A percentile compares a stretch with the other conserved stretches of the same genome.
Evolutionary conservation across 1,140 invertebrate species (phyloP).

Genomic region (Bathynomus jamesi): DNA sequence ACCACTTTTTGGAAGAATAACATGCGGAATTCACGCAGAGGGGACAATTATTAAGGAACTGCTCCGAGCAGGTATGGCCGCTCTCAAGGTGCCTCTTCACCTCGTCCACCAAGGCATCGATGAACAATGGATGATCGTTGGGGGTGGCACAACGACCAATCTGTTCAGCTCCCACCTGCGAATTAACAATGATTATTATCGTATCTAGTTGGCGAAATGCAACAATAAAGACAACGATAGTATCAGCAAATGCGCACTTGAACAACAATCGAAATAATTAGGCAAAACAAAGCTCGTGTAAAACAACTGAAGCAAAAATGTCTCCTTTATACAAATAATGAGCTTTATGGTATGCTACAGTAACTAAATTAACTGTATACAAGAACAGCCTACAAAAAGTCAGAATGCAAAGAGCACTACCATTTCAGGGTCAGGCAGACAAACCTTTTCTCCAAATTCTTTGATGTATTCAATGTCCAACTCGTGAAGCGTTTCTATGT

Average conservation of each 20-base stretch:
- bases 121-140: slow-evolving; percentile 90
- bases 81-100: slow-evolving; percentile 63
- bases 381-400: no score
- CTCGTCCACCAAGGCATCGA: slow-evolving; percentile 74
- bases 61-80: slow-evolving; percentile 51
- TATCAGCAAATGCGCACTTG: no score
- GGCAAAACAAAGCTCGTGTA: no score
- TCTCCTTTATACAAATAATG: slow-evolving; percentile 2
- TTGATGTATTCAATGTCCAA: slow-evolving; percentile 92
- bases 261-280: no score
- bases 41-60: slow-evolving; percentile 76
- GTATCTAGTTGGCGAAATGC: no score
- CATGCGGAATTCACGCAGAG: slow-evolving; percentile 59
- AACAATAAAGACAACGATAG: no score
- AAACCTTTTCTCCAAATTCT: slow-evolving; percentile 79
- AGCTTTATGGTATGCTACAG: slow-evolving; percentile 11
- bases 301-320: no score
- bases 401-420: no score
- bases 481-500: slow-evolving; percentile 95
- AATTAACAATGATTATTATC: no score
- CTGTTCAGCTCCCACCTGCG: slow-evolving; percentile 68
- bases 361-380: no score
- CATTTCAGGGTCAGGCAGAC: not conserved
- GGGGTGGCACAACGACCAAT: slow-evolving; percentile 78
- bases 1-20: slow-evolving; percentile 48